Evolutionary conservation across 2,888 invertebrate genomes (phyloP).

Genomic region (Conus canariensis): DNA sequence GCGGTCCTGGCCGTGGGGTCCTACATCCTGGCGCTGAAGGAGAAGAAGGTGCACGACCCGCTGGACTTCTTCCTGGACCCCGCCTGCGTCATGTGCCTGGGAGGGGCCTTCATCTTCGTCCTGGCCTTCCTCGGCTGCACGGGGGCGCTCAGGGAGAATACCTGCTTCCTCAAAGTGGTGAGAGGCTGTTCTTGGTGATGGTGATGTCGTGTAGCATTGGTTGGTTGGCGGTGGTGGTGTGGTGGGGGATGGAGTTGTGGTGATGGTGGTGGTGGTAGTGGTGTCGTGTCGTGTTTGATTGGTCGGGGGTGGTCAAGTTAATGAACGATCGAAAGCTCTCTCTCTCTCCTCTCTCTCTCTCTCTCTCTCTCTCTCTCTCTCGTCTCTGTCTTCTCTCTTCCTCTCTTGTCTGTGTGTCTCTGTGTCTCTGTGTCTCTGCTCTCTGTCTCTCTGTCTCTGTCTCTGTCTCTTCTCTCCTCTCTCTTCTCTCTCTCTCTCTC

Average conservation of each 20-base stretch:
- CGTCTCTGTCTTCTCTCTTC: too few relatives aligned
- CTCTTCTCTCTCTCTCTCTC: too few relatives aligned
- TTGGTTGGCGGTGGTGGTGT: not conserved
- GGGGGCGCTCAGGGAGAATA: constrained; percentile 74
- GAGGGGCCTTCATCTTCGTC: constrained; percentile 67
- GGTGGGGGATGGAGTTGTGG: not conserved
- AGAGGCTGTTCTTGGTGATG: constrained; percentile 29
- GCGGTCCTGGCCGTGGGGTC: constrained; percentile 64
- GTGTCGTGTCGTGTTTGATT: too few relatives aligned
- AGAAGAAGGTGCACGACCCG: constrained; percentile 70
- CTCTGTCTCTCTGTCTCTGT: too few relatives aligned
- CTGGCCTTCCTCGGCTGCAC: constrained; percentile 72
- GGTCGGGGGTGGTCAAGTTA: too few relatives aligned
- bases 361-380: too few relatives aligned
- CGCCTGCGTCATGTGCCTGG: constrained; percentile 69
- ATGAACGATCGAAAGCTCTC: too few relatives aligned
- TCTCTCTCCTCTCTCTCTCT: too few relatives aligned
- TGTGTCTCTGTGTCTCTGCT: too few relatives aligned
- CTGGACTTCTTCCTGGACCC: constrained; percentile 76
- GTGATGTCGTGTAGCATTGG: not conserved
- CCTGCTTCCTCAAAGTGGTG: constrained; percentile 70
- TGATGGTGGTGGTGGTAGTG: not conserved
- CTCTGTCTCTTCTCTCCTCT: too few relatives aligned
- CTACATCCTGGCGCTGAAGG: constrained; percentile 70
- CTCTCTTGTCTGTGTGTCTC: too few relatives aligned